Evolutionary conservation across 23 tunicate genomes (phyloP).

Genomic region (Diplosoma virens): DNA sequence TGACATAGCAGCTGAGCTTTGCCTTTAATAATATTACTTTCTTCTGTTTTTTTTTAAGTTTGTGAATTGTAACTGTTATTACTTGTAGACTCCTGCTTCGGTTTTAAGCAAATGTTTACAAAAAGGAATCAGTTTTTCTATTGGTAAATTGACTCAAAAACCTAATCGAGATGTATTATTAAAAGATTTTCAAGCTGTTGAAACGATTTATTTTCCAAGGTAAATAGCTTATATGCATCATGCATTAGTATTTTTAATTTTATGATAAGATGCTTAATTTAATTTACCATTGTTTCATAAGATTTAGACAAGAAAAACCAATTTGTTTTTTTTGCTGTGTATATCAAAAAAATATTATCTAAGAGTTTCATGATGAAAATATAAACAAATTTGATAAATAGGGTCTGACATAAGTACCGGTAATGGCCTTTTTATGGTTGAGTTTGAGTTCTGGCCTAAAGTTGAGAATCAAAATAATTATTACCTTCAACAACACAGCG

Average conservation of each 20-base stretch:
- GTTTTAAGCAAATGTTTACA: constrained; percentile 67
- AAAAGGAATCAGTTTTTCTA: constrained; percentile 79
- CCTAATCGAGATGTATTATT: constrained; percentile 78
- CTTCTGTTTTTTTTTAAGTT: not conserved
- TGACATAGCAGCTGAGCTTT: too few species aligned
- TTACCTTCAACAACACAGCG: not conserved
- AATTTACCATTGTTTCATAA: too few species aligned
- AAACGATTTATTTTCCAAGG: constrained; percentile 55
- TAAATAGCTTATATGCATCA: not conserved
- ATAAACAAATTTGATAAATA: too few species aligned
- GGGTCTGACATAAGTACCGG: too few species aligned
- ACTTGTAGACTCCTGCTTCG: constrained; percentile 56
- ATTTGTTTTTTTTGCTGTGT: too few species aligned
- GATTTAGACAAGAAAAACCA: too few species aligned
- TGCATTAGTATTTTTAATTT: not conserved
- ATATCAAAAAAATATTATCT: too few species aligned
- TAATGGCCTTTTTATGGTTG: too few species aligned
- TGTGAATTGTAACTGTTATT: not conserved
- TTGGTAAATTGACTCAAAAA: constrained; percentile 34
- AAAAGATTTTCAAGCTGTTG: constrained; percentile 87
- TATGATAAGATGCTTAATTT: too few species aligned
- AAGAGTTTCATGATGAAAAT: too few species aligned
- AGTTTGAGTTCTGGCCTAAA: not conserved
- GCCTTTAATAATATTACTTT: too few species aligned
- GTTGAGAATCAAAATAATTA: not conserved